Conservation (phyloP, 2,888 invertebrate genomes). For the Coenonympha glycerion region DNA sequence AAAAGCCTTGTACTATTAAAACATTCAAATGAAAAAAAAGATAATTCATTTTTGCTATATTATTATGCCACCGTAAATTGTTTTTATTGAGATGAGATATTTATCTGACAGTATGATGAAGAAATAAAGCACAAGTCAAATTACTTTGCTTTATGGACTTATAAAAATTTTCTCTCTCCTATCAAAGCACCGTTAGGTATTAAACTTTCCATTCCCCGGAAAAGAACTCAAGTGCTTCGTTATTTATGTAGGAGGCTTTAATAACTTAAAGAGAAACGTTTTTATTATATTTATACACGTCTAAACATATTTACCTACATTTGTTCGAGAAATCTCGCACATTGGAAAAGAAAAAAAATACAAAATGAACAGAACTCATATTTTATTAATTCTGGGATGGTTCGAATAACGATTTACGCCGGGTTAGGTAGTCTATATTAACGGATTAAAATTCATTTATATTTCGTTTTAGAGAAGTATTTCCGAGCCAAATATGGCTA, state of each 20-base stretch:
- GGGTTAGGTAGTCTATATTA: too few species aligned
- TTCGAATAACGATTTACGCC: too few species aligned
- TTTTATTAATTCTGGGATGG: too few species aligned
- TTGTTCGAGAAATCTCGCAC: too few species aligned
- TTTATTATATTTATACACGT: not conserved
- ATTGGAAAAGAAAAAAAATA: too few species aligned
- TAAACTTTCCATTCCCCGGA: not conserved
- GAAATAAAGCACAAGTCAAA: slow-evolving; percentile 4
- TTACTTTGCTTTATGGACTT: not conserved
- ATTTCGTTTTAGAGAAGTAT: too few species aligned
- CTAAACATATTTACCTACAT: not conserved
- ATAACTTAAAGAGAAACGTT: not conserved
- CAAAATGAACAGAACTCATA: too few species aligned
- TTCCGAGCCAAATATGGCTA: too few species aligned
- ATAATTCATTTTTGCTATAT: too few species aligned
- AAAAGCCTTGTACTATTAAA: too few species aligned
- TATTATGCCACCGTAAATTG: not conserved
- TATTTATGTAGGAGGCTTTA: slow-evolving; percentile 1
- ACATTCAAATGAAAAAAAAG: too few species aligned
- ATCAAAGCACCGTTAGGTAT: slow-evolving; percentile 2
- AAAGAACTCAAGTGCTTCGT: slow-evolving; percentile 4
- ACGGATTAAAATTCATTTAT: too few species aligned
- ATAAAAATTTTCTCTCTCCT: slow-evolving; percentile 3
- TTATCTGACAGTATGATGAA: not conserved
- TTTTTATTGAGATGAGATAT: not conserved